Evolutionary conservation across 2,113 vertebrate species (phyloP).

Genomic region (Pholis gunnellus): DNA sequence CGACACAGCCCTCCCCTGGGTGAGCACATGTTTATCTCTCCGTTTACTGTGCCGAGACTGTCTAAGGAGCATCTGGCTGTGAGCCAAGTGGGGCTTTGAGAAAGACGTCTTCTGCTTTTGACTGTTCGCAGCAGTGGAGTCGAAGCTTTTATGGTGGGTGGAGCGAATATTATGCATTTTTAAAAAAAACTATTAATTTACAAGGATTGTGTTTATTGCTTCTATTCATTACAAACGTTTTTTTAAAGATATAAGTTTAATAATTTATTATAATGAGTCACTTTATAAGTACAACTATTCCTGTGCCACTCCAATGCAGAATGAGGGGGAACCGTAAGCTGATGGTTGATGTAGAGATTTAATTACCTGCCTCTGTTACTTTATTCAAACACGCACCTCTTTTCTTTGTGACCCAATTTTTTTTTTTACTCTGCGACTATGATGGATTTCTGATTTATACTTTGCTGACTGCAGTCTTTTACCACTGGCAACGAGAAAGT

Average conservation of each 20-base stretch:
- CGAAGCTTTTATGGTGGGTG: slow-evolving; percentile 21
- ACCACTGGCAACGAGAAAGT: slow-evolving; percentile 45
- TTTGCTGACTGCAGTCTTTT: slow-evolving; percentile 6
- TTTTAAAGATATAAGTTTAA: not conserved
- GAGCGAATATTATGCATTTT: not conserved
- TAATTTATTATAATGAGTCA: not conserved
- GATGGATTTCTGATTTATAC: not conserved
- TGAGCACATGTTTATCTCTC: slow-evolving; percentile 5
- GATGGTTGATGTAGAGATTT: not conserved
- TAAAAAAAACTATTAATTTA: not conserved
- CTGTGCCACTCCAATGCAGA: not conserved
- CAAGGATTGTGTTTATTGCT: not conserved
- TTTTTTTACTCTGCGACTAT: not conserved
- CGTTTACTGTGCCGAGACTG: slow-evolving; percentile 28
- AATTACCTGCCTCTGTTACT: not conserved
- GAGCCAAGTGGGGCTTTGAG: slow-evolving; percentile 40
- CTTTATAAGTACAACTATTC: not conserved
- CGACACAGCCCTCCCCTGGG: not conserved
- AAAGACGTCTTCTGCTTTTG: slow-evolving; percentile 56
- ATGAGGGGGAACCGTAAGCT: not conserved
- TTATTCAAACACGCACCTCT: not conserved
- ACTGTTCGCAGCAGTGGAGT: slow-evolving; percentile 44
- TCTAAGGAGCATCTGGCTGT: slow-evolving; percentile 26
- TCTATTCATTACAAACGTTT: not conserved
- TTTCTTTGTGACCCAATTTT: not conserved